phyloP scores from a whole-genome alignment of 2,797 vertebrate genomes.

The Pseudotriccus pelzelni region DNA sequence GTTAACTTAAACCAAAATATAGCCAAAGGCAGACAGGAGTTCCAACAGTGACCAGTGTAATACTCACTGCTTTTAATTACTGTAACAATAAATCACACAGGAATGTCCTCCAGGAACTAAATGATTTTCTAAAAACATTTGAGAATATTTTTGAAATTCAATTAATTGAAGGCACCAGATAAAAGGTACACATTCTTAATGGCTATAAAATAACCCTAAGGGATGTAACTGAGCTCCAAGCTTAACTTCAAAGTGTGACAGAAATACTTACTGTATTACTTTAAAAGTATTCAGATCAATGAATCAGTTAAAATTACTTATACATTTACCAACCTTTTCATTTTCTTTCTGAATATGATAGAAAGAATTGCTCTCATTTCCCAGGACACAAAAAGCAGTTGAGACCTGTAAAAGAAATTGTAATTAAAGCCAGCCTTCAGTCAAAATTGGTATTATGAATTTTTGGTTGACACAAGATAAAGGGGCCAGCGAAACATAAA shows the following conservation, averaged over 20 bases:
- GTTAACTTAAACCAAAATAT: slow-evolving; percentile 56
- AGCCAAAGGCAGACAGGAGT: slow-evolving; percentile 63
- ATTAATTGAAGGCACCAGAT: slow-evolving; percentile 83
- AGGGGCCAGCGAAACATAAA: slow-evolving; percentile 65
- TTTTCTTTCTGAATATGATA: slow-evolving; percentile 72
- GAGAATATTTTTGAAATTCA: slow-evolving; percentile 81
- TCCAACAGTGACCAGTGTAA: slow-evolving; percentile 71
- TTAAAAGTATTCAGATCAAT: slow-evolving; percentile 75
- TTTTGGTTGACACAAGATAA: slow-evolving; percentile 73
- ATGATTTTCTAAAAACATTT: slow-evolving; percentile 73
- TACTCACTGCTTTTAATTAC: slow-evolving; percentile 73
- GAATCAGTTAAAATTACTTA: slow-evolving; percentile 78
- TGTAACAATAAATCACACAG: slow-evolving; percentile 72
- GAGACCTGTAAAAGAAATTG: slow-evolving; percentile 70
- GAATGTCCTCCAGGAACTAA: slow-evolving; percentile 72
- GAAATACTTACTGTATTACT: slow-evolving; percentile 73
- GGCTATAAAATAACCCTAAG: slow-evolving; percentile 77
- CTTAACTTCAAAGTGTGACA: slow-evolving; percentile 79
- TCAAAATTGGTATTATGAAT: slow-evolving; percentile 68
- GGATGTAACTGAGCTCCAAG: slow-evolving; percentile 66
- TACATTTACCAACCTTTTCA: slow-evolving; percentile 72
- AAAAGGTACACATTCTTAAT: slow-evolving; percentile 82
- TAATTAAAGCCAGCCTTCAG: slow-evolving; percentile 69
- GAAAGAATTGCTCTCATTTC: slow-evolving; percentile 62
- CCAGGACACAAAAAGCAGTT: slow-evolving; percentile 51